These are phyloP conservation scores for Zygaena filipendulae DNA, from an alignment of 2,888 invertebrate species.

Conservation along the genomic window DNA sequence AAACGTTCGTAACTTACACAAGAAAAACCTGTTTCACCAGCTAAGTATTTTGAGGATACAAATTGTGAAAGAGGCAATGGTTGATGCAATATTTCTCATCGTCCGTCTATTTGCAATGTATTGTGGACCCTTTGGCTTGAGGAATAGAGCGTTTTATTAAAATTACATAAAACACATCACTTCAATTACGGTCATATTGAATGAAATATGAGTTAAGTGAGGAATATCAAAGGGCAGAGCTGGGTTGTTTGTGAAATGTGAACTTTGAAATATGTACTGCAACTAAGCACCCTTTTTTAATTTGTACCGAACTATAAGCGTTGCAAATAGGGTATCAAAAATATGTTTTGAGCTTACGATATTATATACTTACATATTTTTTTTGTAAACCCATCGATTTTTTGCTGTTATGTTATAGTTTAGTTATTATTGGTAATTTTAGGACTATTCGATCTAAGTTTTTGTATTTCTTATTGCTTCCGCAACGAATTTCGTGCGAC, in stretches of 20 bases:
- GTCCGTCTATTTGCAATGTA: slow-evolving; percentile 26
- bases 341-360: no score
- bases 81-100: slow-evolving; percentile 51
- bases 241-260: slow-evolving; percentile 59
- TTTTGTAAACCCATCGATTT: slow-evolving; percentile 30
- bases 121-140: slow-evolving; percentile 35
- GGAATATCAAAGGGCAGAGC: slow-evolving; percentile 64
- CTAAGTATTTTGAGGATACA: slow-evolving; percentile 63
- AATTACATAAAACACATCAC: slow-evolving; percentile 35
- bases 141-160: slow-evolving; percentile 42
- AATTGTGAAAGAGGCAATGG: slow-evolving; percentile 67
- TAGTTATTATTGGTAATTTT: slow-evolving; percentile 41
- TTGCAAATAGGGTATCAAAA: slow-evolving; percentile 49
- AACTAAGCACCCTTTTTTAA: slow-evolving; percentile 59
- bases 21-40: slow-evolving; percentile 61
- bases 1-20: slow-evolving; percentile 43
- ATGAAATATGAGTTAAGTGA: slow-evolving; percentile 68
- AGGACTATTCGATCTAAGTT: slow-evolving; percentile 54
- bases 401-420: slow-evolving; percentile 29
- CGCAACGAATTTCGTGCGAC: slow-evolving; percentile 68
- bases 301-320: slow-evolving; percentile 60
- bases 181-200: slow-evolving; percentile 67
- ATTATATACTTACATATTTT: slow-evolving; percentile 25
- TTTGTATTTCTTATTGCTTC: slow-evolving; percentile 68
- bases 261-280: slow-evolving; percentile 60